Evolutionary conservation across 37 sponge, comb jelly and placozoan genomes (phyloP).

Genomic region (Haliclona indistincta): DNA sequence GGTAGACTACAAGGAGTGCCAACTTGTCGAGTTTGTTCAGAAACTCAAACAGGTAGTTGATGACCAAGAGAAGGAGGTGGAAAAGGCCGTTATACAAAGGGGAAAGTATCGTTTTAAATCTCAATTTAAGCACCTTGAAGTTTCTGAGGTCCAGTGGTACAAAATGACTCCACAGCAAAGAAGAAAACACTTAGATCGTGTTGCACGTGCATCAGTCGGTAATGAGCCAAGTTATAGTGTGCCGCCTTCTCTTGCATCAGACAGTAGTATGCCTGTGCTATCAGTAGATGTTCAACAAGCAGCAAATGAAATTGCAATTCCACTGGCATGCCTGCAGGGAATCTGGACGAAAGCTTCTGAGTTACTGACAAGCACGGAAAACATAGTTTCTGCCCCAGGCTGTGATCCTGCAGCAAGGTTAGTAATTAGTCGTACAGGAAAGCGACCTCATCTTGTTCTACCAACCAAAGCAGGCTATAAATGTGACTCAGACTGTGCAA

Average conservation of each 20-base stretch:
- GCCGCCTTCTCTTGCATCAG: too few relatives aligned
- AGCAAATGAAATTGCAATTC: too few relatives aligned
- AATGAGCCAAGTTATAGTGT: too few relatives aligned
- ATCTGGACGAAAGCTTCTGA: too few relatives aligned
- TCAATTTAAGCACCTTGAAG: constrained; percentile 24
- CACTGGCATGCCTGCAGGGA: too few relatives aligned
- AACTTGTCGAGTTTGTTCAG: constrained; percentile 12
- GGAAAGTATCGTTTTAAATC: constrained; percentile 34
- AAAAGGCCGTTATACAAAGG: constrained; percentile 32
- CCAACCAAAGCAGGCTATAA: background rate
- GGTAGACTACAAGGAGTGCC: constrained; percentile 12
- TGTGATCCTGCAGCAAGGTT: background rate
- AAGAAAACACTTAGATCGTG: too few relatives aligned
- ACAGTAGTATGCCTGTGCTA: too few relatives aligned
- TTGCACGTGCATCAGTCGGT: too few relatives aligned
- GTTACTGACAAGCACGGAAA: background rate
- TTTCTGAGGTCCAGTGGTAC: constrained; percentile 32
- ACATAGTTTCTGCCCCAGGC: background rate
- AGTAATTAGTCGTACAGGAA: background rate
- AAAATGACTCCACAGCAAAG: constrained; percentile 24
- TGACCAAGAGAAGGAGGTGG: constrained; percentile 32
- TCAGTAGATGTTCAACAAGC: too few relatives aligned
- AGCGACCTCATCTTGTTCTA: constrained; percentile 5
- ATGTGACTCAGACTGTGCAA: background rate
- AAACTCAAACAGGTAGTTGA: constrained; percentile 18